phyloP scores from a whole-genome alignment of 2,888 invertebrate genomes.

The Emmelina monodactyla region DNA sequence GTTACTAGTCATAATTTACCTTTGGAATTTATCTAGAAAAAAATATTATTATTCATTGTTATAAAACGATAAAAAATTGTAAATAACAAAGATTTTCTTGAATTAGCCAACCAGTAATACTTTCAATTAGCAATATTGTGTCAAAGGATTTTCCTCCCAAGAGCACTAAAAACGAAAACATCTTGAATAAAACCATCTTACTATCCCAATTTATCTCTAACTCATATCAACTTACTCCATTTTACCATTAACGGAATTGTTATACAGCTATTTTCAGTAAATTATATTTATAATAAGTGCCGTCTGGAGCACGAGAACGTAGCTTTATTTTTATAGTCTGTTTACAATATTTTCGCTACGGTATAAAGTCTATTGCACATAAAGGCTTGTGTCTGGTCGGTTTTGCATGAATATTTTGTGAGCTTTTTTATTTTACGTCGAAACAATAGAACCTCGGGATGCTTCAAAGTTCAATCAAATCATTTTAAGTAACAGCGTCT shows the following conservation, averaged over 20 bases:
- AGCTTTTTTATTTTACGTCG: not conserved
- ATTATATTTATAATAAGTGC: conserved; percentile 30
- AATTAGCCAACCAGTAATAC: too few relatives aligned
- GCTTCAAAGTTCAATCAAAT: too few relatives aligned
- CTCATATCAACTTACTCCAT: conserved; percentile 20
- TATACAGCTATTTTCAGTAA: conserved; percentile 31
- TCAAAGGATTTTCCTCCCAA: not conserved
- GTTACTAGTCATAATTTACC: too few relatives aligned
- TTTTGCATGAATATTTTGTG: not conserved
- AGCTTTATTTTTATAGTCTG: conserved; percentile 35
- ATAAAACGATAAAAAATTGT: too few relatives aligned
- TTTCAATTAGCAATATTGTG: not conserved
- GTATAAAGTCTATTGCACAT: not conserved
- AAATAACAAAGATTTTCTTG: too few relatives aligned
- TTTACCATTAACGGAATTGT: conserved; percentile 23
- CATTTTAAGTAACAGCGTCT: too few relatives aligned
- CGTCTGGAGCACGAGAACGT: conserved; percentile 29
- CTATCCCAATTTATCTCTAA: conserved; percentile 19
- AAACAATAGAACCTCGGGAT: too few relatives aligned
- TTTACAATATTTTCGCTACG: conserved; percentile 40
- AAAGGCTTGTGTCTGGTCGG: not conserved
- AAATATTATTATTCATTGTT: too few relatives aligned
- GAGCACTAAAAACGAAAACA: conserved; percentile 6
- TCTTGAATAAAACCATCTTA: conserved; percentile 18
- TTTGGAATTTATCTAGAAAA: too few relatives aligned